phyloP scores from a whole-genome alignment of 1,140 invertebrate species.

The Papilio dardanus region DNA sequence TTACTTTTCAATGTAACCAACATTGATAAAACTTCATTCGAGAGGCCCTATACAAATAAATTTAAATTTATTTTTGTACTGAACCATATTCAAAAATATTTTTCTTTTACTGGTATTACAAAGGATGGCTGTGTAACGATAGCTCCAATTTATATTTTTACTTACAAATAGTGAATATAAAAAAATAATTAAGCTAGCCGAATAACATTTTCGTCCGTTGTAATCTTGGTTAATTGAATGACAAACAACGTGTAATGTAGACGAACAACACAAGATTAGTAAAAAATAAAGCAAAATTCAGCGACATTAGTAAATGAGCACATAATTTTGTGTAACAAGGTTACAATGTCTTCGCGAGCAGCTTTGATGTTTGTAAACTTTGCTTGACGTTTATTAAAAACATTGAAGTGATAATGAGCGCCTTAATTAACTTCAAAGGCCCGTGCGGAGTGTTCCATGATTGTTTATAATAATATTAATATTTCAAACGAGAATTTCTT shows the following conservation, averaged over 20 bases:
- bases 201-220: background rate
- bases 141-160: background rate
- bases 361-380: constrained; percentile 16
- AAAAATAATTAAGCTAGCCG: background rate
- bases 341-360: background rate
- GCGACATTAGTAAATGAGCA: constrained; percentile 1
- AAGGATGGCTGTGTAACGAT: background rate
- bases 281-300: background rate
- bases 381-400: constrained; percentile 13
- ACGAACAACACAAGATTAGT: background rate
- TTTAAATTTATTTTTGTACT: background rate
- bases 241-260: background rate
- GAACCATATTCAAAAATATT: background rate
- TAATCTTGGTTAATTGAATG: background rate
- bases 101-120: background rate
- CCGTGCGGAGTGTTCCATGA: constrained; percentile 3
- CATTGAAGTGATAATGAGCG: constrained; percentile 16
- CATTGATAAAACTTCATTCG: constrained; percentile 6
- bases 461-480: background rate
- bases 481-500: background rate
- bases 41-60: background rate
- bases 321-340: constrained; percentile 9
- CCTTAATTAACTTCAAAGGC: background rate
- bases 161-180: background rate
- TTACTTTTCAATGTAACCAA: constrained; percentile 5